These are phyloP conservation scores for Harpagus bidentatus DNA, from an alignment of 2,113 vertebrate genomes.

Conservation along the genomic window DNA sequence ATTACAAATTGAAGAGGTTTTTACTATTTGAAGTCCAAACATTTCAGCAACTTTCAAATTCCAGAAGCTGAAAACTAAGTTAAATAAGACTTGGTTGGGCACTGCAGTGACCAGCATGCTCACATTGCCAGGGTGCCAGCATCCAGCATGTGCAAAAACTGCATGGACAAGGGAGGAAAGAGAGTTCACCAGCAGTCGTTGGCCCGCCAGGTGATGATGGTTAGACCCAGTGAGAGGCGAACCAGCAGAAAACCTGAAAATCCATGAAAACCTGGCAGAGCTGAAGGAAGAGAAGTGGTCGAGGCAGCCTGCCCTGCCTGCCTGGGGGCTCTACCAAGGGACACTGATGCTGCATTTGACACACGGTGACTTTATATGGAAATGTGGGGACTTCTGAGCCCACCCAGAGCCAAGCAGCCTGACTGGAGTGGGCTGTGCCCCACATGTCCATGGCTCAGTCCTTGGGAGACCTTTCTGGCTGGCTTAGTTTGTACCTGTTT, in stretches of 20 bases:
- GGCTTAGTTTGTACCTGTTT: background rate
- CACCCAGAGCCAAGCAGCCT: background rate
- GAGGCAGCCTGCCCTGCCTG: background rate
- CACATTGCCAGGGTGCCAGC: no score
- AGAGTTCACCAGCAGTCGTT: fast-evolving
- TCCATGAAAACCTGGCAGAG: background rate
- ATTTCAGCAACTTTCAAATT: background rate
- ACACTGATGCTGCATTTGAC: fast-evolving
- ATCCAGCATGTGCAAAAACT: background rate
- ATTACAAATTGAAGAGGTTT: background rate
- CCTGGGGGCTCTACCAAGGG: background rate
- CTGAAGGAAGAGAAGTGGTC: background rate
- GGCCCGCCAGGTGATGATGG: fast-evolving
- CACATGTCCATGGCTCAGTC: background rate
- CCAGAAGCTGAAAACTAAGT: background rate
- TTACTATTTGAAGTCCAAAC: background rate
- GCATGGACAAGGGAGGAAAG: background rate
- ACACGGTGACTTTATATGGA: fast-evolving
- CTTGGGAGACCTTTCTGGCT: background rate
- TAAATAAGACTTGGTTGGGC: background rate
- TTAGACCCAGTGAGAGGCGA: background rate
- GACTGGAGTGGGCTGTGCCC: fast-evolving
- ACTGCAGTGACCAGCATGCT: background rate
- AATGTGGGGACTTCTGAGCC: background rate
- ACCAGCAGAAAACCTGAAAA: no score